Percentiles rank a stretch among this genome's conserved stretches.
phyloP scores from a whole-genome alignment of 2,797 vertebrate genomes.

The Meda fulgida region DNA sequence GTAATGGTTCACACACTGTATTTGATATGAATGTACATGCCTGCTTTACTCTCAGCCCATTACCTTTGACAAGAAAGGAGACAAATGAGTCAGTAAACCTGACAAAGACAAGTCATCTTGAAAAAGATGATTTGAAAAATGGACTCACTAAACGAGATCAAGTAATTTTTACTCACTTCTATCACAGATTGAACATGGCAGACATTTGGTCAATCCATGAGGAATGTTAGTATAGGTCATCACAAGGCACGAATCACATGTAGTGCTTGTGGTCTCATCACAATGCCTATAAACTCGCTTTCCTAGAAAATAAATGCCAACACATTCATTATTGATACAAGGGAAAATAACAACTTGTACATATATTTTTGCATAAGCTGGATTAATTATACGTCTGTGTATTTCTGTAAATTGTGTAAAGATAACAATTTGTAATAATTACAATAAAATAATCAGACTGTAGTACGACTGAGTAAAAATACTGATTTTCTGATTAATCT shows the following conservation, averaged over 20 bases:
- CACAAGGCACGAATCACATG: slow-evolving; percentile 48
- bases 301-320: slow-evolving; percentile 51
- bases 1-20: slow-evolving; percentile 60
- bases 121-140: not conserved
- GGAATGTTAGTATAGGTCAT: slow-evolving; percentile 52
- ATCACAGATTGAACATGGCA: slow-evolving; percentile 11
- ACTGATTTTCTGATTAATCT: not conserved
- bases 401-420: too few species aligned
- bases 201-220: slow-evolving; percentile 46
- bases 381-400: too few species aligned
- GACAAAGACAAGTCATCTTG: not conserved
- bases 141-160: not conserved
- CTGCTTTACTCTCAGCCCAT: slow-evolving; percentile 30
- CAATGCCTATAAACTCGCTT: slow-evolving; percentile 55
- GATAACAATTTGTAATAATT: too few species aligned
- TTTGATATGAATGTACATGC: slow-evolving; percentile 42
- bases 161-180: not conserved
- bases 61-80: slow-evolving; percentile 47
- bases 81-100: not conserved
- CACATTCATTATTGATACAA: not conserved
- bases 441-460: too few species aligned
- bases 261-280: slow-evolving; percentile 29
- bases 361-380: too few species aligned
- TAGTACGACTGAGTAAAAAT: too few species aligned
- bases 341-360: too few species aligned